Evolutionary conservation across 2,113 vertebrate species (phyloP).

Genomic region (Meles meles): DNA sequence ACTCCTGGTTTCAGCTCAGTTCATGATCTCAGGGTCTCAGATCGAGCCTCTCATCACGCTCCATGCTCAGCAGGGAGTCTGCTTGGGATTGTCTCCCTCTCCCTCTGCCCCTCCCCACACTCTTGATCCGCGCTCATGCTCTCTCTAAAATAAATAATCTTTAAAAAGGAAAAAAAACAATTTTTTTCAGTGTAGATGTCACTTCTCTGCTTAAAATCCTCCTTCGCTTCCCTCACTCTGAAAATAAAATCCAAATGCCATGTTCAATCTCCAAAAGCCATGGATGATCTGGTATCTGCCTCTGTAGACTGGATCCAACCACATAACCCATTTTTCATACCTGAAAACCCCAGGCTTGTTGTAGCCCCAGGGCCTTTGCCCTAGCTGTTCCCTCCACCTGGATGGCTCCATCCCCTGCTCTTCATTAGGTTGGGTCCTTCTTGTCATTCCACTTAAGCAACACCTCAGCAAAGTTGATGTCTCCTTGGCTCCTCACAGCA

Average conservation of each 20-base stretch:
- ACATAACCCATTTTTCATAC: not conserved
- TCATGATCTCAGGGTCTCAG: too few species aligned
- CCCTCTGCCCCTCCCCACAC: not conserved
- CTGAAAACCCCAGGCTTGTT: not conserved
- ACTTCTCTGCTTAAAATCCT: not conserved
- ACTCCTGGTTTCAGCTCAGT: too few species aligned
- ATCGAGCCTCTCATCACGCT: too few species aligned
- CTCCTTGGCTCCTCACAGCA: not conserved
- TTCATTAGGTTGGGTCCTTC: not conserved
- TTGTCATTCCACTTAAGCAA: not conserved
- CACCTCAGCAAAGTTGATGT: too few species aligned
- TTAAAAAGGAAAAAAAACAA: too few species aligned
- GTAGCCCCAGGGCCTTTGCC: not conserved
- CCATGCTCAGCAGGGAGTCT: not conserved
- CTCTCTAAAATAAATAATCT: not conserved
- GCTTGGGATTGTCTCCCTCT: not conserved
- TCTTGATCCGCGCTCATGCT: accelerated
- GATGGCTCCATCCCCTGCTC: not conserved
- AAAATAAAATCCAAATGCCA: slow-evolving; percentile 1
- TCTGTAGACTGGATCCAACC: not conserved
- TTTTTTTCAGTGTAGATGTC: not conserved
- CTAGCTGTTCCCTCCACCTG: not conserved
- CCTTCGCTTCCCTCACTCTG: not conserved
- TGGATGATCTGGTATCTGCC: not conserved
- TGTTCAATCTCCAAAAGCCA: not conserved